phyloP scores from a whole-genome alignment of 2,113 vertebrate genomes.

The Porphyrio hochstetteri region DNA sequence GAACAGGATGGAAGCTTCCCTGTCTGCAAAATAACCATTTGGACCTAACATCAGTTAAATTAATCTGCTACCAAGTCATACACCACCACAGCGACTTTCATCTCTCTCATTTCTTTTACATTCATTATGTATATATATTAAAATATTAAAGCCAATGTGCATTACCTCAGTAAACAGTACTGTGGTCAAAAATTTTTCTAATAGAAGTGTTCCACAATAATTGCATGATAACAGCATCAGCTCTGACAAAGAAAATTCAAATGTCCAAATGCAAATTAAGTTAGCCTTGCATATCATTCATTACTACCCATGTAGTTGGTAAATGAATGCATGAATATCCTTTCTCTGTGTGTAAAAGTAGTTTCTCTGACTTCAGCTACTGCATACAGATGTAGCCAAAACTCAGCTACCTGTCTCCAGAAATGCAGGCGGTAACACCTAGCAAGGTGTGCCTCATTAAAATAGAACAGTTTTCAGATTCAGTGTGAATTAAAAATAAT shows the following conservation, averaged over 20 bases:
- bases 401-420: neutral
- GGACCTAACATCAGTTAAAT: neutral
- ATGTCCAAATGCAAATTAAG: slow-evolving; percentile 31
- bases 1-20: neutral
- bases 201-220: neutral
- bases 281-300: neutral
- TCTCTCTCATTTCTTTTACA: neutral
- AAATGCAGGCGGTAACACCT: neutral
- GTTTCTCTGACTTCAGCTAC: neutral
- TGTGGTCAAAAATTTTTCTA: neutral
- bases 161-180: slow-evolving; percentile 5
- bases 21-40: neutral
- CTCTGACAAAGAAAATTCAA: slow-evolving; percentile 30
- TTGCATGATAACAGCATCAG: neutral
- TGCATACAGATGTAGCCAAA: neutral
- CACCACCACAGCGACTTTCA: neutral
- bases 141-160: slow-evolving; percentile 6
- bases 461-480: neutral
- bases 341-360: neutral
- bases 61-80: neutral
- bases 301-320: neutral
- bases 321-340: neutral
- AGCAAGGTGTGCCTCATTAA: neutral
- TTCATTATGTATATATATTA: slow-evolving; percentile 12
- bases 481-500: neutral